These are phyloP conservation scores for Sorex maritimensis DNA, from an alignment of 2,797 vertebrate genomes.

Conservation along the genomic window DNA sequence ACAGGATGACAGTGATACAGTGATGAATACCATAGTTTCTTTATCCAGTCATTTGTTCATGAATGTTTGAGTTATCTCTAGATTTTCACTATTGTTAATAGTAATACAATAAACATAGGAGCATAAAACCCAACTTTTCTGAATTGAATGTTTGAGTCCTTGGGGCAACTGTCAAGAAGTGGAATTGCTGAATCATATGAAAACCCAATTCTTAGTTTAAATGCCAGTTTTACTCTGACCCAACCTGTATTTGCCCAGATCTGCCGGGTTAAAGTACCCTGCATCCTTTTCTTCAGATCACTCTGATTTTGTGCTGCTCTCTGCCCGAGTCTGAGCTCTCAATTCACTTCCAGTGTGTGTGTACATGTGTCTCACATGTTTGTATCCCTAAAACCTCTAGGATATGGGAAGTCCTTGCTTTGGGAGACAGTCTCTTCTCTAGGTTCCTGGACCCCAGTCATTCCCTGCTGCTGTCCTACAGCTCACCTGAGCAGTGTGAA, in stretches of 20 bases:
- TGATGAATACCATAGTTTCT: too few species aligned
- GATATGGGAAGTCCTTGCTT: not conserved
- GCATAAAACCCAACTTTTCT: too few species aligned
- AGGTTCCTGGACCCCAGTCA: not conserved
- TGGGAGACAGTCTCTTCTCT: not conserved
- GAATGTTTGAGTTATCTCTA: too few species aligned
- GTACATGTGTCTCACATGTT: not conserved
- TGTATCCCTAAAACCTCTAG: not conserved
- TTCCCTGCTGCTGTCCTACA: slow-evolving; percentile 33
- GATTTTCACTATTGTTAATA: too few species aligned
- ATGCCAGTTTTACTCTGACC: not conserved
- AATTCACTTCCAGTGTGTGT: not conserved
- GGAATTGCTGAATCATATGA: too few species aligned
- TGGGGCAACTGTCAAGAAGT: too few species aligned
- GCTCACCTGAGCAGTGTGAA: not conserved
- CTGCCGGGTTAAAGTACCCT: not conserved
- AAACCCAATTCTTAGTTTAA: not conserved
- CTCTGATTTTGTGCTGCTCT: not conserved
- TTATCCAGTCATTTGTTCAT: too few species aligned
- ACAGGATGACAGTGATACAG: too few species aligned
- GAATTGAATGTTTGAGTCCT: too few species aligned
- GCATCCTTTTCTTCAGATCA: not conserved
- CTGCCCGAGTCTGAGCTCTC: not conserved
- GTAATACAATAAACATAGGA: too few species aligned
- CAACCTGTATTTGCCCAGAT: not conserved